A percentile compares a stretch with the other conserved stretches of the same genome.
Evolutionary conservation across 2,797 vertebrate genomes (phyloP).

Genomic region (Anniella stebbinsi): DNA sequence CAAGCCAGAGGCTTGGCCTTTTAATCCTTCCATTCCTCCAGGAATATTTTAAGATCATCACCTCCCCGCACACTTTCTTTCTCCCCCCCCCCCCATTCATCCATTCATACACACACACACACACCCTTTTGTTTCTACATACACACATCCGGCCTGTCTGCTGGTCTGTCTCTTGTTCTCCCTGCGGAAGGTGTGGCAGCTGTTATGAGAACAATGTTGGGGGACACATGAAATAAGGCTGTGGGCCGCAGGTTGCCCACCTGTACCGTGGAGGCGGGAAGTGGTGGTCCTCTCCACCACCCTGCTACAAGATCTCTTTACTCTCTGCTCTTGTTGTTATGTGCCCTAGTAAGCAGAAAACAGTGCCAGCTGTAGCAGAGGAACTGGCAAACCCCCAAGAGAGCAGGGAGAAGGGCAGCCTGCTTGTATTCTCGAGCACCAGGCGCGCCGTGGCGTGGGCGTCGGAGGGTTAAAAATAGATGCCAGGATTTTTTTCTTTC

Average conservation of each 20-base stretch:
- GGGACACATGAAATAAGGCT: neutral
- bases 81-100: neutral
- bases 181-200: neutral
- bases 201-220: neutral
- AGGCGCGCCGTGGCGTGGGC: slow-evolving; percentile 10
- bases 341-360: neutral
- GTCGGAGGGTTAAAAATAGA: slow-evolving; percentile 71
- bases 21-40: neutral
- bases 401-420: neutral
- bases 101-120: neutral
- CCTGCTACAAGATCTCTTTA: neutral
- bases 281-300: too few species aligned
- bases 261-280: neutral
- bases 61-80: too few species aligned
- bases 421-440: fast-evolving
- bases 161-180: neutral
- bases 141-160: neutral
- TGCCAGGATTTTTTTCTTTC: slow-evolving; percentile 50
- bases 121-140: neutral
- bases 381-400: neutral
- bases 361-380: slow-evolving; percentile 14
- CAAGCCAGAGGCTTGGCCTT: neutral
- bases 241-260: neutral
- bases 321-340: neutral
- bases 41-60: neutral